Percentiles rank a stretch among this genome's conserved stretches.
Conservation (phyloP, 2,113 vertebrate genomes). For the Antigone vipio region DNA sequence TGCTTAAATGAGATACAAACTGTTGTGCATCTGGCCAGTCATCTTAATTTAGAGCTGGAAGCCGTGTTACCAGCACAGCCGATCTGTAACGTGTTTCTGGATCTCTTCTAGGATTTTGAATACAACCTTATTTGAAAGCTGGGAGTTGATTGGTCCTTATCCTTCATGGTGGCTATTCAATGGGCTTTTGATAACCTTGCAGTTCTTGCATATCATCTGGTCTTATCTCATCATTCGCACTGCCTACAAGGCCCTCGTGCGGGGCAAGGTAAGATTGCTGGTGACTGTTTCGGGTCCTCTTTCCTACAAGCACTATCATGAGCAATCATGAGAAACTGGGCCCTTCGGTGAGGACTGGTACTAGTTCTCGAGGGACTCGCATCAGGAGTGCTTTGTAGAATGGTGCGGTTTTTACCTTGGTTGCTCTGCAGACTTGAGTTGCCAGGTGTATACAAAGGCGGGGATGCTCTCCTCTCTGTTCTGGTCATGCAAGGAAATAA, state of each 20-base stretch:
- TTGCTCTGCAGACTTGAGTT: neutral
- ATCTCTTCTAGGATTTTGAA: conserved; percentile 86
- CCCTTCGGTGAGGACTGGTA: neutral
- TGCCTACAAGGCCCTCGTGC: conserved; percentile 86
- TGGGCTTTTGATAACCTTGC: conserved; percentile 83
- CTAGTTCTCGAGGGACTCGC: neutral
- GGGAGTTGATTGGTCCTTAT: conserved; percentile 90
- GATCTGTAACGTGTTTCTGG: neutral
- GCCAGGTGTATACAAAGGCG: neutral
- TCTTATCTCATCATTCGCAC: conserved; percentile 91
- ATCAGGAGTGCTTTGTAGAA: neutral
- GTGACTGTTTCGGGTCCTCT: neutral
- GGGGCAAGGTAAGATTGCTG: conserved; percentile 85
- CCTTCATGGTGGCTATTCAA: conserved; percentile 98
- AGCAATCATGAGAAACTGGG: neutral
- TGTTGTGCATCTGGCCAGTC: neutral
- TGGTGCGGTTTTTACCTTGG: fast-evolving
- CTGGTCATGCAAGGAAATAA: neutral
- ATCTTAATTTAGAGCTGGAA: neutral
- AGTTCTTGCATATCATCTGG: conserved; percentile 92
- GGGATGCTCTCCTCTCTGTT: neutral
- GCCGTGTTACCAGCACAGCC: neutral
- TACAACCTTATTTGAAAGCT: conserved; percentile 94
- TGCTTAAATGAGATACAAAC: neutral
- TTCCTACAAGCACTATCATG: fast-evolving